Base-by-base conservation (phyloP, 1,140 invertebrate species). In the Sarcophaga peregrina region DNA sequence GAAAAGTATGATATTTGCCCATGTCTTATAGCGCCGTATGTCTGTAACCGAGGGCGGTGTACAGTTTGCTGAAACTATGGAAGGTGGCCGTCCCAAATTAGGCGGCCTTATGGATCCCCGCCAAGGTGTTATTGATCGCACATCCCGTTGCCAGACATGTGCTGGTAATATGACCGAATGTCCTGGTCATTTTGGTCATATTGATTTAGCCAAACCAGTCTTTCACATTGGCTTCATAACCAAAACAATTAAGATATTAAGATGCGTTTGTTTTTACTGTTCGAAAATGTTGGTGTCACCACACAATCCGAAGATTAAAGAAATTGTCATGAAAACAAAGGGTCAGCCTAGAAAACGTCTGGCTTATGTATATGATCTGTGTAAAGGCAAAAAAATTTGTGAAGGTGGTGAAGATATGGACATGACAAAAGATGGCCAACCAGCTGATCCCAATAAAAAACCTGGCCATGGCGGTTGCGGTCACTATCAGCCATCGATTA, bases 151-250 rank as follows among this genome's bases (percentile, higher is more conserved):
- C 91, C 98, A 98, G 90, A 99, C 98, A 0, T 99, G 99, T 92
- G 98, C 98, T 80, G 98, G 96, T 37, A 99, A 98, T 87, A 98
- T 99, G 96, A 96, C 96, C 3, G 98, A 99, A 91, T 99, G 99
- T 91, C 98, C 98, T 17, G 99, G 99, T 0, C 99, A 99, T 91
- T 99, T 99, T 93, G 99, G 98, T n/a, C 99, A 99, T 90, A 96
- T 99, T 85, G 98, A 99, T 91, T 92, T 99, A 78, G 96, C 98
- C 0, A 99, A 99, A 91, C 99, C 99, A 37, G 98, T 99, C 5
- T 99, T 98, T 91, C 98, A 99, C 90, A 95, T 99, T 90, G 98
- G 98, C 75, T 99, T 99, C 89, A 93, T 99, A 25, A 98, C 97
- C 82, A 99, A 99, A 92, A 97, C 96, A 0, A 97, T 99, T 68